Percentiles rank a stretch among this genome's conserved stretches.
phyloP scores from a whole-genome alignment of 2,888 invertebrate species.

The Auanema sp. region DNA sequence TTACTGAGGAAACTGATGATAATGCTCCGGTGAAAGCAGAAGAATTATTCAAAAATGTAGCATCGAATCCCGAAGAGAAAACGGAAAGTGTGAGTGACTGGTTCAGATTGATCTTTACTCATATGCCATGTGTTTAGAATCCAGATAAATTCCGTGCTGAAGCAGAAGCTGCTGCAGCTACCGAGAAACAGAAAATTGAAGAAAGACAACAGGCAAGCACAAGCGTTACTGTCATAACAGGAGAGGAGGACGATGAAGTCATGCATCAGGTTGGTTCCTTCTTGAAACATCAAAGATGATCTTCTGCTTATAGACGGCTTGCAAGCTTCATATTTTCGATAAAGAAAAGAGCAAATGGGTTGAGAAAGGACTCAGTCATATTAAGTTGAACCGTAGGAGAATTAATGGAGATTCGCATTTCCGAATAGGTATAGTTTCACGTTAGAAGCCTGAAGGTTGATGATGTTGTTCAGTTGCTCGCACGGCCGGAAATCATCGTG shows the following conservation, averaged over 20 bases:
- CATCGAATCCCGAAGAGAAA: slow-evolving; percentile 3
- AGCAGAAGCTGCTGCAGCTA: slow-evolving; percentile 13
- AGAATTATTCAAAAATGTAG: slow-evolving; percentile 31
- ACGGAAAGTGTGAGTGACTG: slow-evolving; percentile 3
- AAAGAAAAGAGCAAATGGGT: slow-evolving; percentile 44
- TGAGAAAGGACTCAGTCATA: slow-evolving; percentile 51
- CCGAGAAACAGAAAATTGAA: slow-evolving; percentile 19
- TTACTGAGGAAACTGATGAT: slow-evolving; percentile 11
- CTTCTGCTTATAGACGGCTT: slow-evolving; percentile 43
- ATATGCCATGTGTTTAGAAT: background rate
- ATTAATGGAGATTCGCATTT: slow-evolving; percentile 31
- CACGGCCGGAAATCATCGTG: slow-evolving; percentile 55
- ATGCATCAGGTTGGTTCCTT: slow-evolving; percentile 40
- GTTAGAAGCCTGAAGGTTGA: background rate
- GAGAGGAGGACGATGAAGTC: slow-evolving; percentile 54
- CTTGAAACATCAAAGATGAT: slow-evolving; percentile 3
- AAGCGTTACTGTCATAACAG: slow-evolving; percentile 47
- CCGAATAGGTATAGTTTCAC: slow-evolving; percentile 29
- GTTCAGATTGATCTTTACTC: background rate
- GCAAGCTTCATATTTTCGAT: slow-evolving; percentile 59
- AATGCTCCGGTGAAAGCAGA: slow-evolving; percentile 24
- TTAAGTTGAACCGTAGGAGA: slow-evolving; percentile 31
- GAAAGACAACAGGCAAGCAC: slow-evolving; percentile 43
- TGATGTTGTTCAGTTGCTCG: slow-evolving; percentile 55
- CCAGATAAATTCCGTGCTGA: slow-evolving; percentile 19